A percentile compares a stretch with the other conserved stretches of the same genome.
These are phyloP conservation scores for Palaemon carinicauda DNA, from an alignment of 1,140 invertebrate species.

Conservation along the genomic window DNA sequence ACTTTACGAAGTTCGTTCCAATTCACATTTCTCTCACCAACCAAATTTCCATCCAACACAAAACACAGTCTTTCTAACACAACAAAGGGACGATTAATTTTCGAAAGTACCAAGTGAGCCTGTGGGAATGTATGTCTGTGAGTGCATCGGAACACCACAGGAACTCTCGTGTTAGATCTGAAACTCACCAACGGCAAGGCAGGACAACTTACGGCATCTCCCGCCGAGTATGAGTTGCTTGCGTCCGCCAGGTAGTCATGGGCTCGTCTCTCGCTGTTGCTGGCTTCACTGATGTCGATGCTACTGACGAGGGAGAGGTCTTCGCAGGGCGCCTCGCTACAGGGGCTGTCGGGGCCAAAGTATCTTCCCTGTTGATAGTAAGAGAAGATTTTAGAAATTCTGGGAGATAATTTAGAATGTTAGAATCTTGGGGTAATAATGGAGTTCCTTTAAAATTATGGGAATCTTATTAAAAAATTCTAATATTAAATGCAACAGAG, in stretches of 20 bases:
- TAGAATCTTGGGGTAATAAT: too few relatives aligned
- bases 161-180: too few relatives aligned
- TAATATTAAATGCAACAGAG: too few relatives aligned
- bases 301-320: constrained; percentile 13
- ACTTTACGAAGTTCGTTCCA: too few relatives aligned
- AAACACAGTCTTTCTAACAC: too few relatives aligned
- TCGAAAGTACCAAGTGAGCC: neutral
- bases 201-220: constrained; percentile 28
- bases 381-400: neutral
- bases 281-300: constrained; percentile 28
- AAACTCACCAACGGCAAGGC: neutral
- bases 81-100: too few relatives aligned
- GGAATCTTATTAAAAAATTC: too few relatives aligned
- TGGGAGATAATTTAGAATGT: too few relatives aligned
- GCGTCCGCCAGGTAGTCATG: constrained; percentile 43
- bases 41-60: too few relatives aligned
- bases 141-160: neutral
- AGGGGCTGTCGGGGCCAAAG: constrained; percentile 39
- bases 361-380: constrained; percentile 28
- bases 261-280: constrained; percentile 17
- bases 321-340: constrained; percentile 11
- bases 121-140: neutral
- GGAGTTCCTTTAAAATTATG: too few relatives aligned
- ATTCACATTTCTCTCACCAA: too few relatives aligned
- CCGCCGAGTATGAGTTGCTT: constrained; percentile 20